Conservation (phyloP, 2,888 invertebrate genomes). For the Dromius quadrimaculatus region DNA sequence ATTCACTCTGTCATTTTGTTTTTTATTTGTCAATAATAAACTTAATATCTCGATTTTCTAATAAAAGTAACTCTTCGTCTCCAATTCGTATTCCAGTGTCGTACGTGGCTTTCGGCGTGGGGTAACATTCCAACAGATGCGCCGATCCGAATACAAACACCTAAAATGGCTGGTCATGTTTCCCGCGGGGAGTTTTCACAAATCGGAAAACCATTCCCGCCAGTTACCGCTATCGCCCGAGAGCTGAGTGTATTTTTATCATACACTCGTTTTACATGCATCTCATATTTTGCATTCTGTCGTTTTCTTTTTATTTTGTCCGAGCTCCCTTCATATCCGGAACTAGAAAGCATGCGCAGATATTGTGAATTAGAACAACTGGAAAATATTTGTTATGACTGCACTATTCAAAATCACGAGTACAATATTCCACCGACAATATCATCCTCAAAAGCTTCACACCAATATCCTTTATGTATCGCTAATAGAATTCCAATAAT, state of each 20-base stretch:
- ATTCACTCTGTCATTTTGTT: no score
- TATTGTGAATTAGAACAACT: no score
- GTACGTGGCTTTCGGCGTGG: neutral
- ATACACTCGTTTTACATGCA: constrained; percentile 47
- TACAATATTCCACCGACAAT: no score
- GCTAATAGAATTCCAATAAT: no score
- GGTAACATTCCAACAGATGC: constrained; percentile 12
- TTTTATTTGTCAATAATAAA: no score
- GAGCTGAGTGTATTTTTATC: constrained; percentile 50
- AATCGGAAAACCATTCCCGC: constrained; percentile 50
- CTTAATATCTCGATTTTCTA: no score
- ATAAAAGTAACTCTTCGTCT: no score
- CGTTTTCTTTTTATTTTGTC: constrained; percentile 18
- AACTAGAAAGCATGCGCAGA: neutral
- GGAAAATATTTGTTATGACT: no score
- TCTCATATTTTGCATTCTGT: constrained; percentile 50
- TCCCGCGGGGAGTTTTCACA: constrained; percentile 47
- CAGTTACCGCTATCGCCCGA: constrained; percentile 46
- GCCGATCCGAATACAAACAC: constrained; percentile 43
- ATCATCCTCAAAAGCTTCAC: no score
- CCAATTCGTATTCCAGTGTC: neutral
- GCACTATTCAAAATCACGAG: no score
- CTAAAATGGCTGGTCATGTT: constrained; percentile 49
- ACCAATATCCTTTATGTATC: no score
- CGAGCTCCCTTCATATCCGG: constrained; percentile 1